Base-by-base conservation (phyloP, 1,140 invertebrate species). In the Dendroctonus ponderosae region DNA sequence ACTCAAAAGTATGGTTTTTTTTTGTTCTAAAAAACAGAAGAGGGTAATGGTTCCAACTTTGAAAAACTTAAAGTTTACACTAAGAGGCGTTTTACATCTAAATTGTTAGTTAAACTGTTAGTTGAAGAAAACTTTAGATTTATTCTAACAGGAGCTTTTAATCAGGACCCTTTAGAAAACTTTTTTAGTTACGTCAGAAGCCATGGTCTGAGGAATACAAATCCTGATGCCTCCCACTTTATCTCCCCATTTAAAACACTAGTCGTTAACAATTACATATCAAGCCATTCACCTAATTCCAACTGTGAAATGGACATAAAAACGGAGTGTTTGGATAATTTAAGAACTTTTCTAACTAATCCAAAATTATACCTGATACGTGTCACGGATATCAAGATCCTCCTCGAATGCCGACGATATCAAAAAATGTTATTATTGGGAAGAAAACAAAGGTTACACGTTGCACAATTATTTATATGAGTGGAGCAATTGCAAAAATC, bases 101-200 rank as follows among this genome's bases (percentile, higher is more conserved):
- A 39, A 15, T n/a, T n/a, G n/a, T n/a, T n/a, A 40, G 1, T 6
- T 7, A 38, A 38, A 43, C 5, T 49, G 8, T 12, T 57, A 9
- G 12, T 14, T 38, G 15, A 56, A 38, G 9, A 50, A 11, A 40
- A 71, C 53, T 43, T 43, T 49, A 26, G 54, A 46, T 68, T 50
- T 52, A 14, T 68, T 6, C 51, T 62, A 52, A 63, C 60, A 8
- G 51, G 60, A 14, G 9, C 12, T 12, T 58, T 75, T 37, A 75
- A 77, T 49, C 75, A 77, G 62, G 74, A 76, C 66, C 40, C 42
- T 3, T 51, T 78, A 14, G 72, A 78, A 61, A 75, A 68, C 56
- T 75, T 77, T 56, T 79, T 79, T 57, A 69, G 71, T 0, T 53
- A 62, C 42, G 72, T 77, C n/a, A 63, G 72, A 61, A 64, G 60